Conservation (phyloP, 2,888 invertebrate genomes). For the Eupeodes luniger region DNA sequence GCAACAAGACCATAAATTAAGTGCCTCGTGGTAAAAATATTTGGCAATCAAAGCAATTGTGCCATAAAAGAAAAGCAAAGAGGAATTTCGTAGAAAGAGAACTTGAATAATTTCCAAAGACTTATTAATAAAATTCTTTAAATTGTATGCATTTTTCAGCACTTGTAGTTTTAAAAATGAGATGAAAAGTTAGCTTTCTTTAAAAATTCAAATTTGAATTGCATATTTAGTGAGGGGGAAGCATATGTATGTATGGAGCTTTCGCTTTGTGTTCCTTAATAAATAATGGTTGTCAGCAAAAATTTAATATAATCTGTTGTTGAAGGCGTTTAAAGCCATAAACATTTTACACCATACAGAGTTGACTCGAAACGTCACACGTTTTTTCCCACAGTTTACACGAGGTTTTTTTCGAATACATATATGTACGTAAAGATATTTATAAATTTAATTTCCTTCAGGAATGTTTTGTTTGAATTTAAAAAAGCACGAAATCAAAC, state of each 20-base stretch:
- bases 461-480: not conserved
- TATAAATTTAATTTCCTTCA: not conserved
- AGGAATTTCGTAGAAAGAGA: not conserved
- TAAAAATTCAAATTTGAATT: not conserved
- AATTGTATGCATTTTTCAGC: not conserved
- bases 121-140: not conserved
- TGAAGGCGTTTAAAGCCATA: not conserved
- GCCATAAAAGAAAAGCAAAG: not conserved
- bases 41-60: slow-evolving; percentile 52
- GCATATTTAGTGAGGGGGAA: slow-evolving; percentile 2
- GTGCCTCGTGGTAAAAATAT: slow-evolving; percentile 11
- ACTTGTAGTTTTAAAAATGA: not conserved
- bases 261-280: not conserved
- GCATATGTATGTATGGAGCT: not conserved
- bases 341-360: not conserved
- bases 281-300: not conserved
- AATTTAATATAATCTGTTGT: not conserved
- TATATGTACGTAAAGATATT: not conserved
- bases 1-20: slow-evolving; percentile 32
- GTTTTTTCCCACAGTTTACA: not conserved
- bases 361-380: not conserved
- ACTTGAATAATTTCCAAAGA: not conserved
- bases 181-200: not conserved
- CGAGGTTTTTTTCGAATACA: not conserved
- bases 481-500: not conserved